phyloP scores from a whole-genome alignment of 2,888 invertebrate genomes.

The Drosophila rellima region DNA sequence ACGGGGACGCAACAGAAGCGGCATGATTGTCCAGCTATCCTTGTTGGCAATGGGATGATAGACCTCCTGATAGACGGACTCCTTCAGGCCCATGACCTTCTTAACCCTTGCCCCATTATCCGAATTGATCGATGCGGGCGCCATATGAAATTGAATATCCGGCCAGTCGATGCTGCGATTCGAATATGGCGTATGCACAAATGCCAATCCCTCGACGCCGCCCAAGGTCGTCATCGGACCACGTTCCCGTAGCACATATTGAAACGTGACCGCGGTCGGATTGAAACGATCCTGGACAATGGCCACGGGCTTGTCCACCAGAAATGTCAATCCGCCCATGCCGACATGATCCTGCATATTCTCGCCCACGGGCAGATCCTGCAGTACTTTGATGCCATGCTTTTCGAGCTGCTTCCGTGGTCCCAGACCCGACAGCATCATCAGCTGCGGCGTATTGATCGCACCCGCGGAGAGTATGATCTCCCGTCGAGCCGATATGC shows the following conservation, averaged over 20 bases:
- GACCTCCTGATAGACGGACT: constrained; percentile 92
- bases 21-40: constrained; percentile 92
- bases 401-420: constrained; percentile 90
- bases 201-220: constrained; percentile 95
- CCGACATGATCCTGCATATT: constrained; percentile 96
- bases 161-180: constrained; percentile 93
- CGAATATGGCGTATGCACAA: constrained; percentile 94
- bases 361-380: constrained; percentile 92
- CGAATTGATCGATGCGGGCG: constrained; percentile 94
- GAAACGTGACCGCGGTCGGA: constrained; percentile 92
- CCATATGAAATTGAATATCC: constrained; percentile 97
- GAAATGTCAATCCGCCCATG: constrained; percentile 89
- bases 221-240: constrained; percentile 95
- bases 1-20: constrained; percentile 92
- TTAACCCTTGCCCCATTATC: constrained; percentile 91
- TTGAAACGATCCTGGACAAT: constrained; percentile 93
- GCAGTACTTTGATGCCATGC: constrained; percentile 90
- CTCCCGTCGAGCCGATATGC: constrained; percentile 92
- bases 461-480: constrained; percentile 96
- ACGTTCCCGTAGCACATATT: constrained; percentile 91
- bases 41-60: constrained; percentile 92
- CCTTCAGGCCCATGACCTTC: constrained; percentile 92
- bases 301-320: constrained; percentile 93
- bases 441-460: constrained; percentile 95
- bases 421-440: constrained; percentile 96